phyloP scores from a whole-genome alignment of 2,113 vertebrate genomes.

The Leptodactylus fuscus region DNA sequence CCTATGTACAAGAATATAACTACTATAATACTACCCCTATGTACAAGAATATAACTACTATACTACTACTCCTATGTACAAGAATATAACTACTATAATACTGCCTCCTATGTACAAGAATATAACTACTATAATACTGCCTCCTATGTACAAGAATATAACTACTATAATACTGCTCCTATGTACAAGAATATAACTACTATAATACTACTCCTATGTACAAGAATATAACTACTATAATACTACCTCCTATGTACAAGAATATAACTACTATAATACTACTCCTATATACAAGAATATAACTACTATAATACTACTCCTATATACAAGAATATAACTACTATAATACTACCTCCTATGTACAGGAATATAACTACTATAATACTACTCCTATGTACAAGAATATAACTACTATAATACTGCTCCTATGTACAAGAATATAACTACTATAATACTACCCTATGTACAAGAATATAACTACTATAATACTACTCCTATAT shows the following conservation, averaged over 20 bases:
- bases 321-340: no score
- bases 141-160: background rate
- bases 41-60: background rate
- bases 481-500: background rate
- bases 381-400: background rate
- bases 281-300: no score
- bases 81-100: slow-evolving; percentile 2
- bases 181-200: slow-evolving; percentile 1
- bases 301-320: no score
- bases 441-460: background rate
- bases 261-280: slow-evolving; percentile 2
- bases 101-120: background rate
- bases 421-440: background rate
- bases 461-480: slow-evolving; percentile 2
- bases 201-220: background rate
- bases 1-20: background rate
- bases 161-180: slow-evolving; percentile 4
- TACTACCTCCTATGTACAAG: background rate
- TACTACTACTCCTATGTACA: background rate
- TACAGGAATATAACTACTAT: no score
- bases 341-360: no score
- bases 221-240: slow-evolving; percentile 1
- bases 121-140: slow-evolving; percentile 1
- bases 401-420: slow-evolving; percentile 7
- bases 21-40: background rate